phyloP scores from a whole-genome alignment of 1,140 invertebrate genomes.

The Phocides pigmalion region DNA sequence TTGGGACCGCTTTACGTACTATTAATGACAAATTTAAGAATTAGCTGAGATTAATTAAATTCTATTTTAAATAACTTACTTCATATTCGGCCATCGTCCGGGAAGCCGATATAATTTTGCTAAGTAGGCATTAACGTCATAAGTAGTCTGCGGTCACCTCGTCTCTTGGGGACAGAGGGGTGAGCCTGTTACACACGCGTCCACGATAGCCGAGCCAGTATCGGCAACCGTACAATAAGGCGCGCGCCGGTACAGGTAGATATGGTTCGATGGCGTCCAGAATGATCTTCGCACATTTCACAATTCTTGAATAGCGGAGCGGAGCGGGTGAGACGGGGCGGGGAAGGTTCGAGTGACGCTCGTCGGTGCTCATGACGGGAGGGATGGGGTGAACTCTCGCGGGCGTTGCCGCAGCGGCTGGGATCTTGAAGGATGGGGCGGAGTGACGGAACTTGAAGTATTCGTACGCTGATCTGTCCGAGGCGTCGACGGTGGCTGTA shows the following conservation, averaged over 20 bases:
- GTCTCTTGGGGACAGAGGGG: not conserved
- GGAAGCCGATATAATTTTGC: conserved; percentile 9
- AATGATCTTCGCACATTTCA: not conserved
- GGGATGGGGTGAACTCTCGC: not conserved
- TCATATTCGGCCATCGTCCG: not conserved
- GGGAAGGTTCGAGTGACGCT: not conserved
- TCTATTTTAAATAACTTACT: conserved; percentile 18
- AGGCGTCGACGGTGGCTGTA: not conserved
- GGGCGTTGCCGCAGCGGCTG: not conserved
- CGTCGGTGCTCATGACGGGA: not conserved
- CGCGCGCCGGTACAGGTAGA: not conserved
- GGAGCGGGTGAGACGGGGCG: not conserved
- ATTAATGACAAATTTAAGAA: conserved; percentile 5
- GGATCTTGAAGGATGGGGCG: not conserved
- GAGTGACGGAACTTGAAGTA: not conserved
- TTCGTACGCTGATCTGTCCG: no score
- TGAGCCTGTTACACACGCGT: not conserved
- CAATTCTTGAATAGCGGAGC: not conserved
- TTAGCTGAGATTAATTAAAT: conserved; percentile 21
- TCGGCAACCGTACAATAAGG: not conserved
- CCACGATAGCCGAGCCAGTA: not conserved
- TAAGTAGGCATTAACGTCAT: conserved; percentile 16
- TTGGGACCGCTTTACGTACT: not conserved
- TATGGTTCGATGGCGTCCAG: not conserved
- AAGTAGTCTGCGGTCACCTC: not conserved